A percentile compares a stretch with the other conserved stretches of the same genome.
Evolutionary conservation across 1,140 invertebrate genomes (phyloP).

Genomic region (Reticulitermes speratus): DNA sequence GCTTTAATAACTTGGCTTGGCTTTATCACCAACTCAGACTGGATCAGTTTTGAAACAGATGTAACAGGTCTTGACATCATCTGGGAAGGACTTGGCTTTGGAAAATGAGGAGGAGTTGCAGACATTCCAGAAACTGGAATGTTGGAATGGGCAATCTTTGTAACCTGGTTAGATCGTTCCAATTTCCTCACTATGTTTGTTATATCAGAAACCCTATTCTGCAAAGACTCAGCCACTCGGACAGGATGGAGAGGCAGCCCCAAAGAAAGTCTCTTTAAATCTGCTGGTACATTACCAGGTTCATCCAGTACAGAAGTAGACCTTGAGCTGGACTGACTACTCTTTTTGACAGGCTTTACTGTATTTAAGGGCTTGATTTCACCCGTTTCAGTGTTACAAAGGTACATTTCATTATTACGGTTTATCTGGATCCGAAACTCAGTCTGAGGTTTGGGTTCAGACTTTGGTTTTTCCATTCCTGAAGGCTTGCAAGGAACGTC

Average conservation of each 20-base stretch:
- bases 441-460: neutral
- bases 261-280: neutral
- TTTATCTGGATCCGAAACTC: slow-evolving; percentile 14
- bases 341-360: neutral
- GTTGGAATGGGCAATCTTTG: neutral
- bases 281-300: neutral
- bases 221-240: neutral
- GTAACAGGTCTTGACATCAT: neutral
- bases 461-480: neutral
- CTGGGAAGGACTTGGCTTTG: neutral
- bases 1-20: neutral
- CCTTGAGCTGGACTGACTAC: neutral
- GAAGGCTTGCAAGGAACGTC: neutral
- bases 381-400: neutral
- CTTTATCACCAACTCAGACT: slow-evolving; percentile 1
- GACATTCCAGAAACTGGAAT: neutral
- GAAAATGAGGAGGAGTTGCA: neutral
- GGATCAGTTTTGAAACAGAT: neutral
- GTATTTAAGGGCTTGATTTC: neutral
- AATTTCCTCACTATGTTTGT: neutral
- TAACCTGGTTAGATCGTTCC: neutral
- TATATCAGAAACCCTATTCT: neutral
- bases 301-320: neutral
- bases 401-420: neutral
- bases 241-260: neutral